Evolutionary conservation across 2,797 vertebrate species (phyloP), one percentile per base, ranked within the genome.

Genomic region (Gephyroberyx darwinii): DNA sequence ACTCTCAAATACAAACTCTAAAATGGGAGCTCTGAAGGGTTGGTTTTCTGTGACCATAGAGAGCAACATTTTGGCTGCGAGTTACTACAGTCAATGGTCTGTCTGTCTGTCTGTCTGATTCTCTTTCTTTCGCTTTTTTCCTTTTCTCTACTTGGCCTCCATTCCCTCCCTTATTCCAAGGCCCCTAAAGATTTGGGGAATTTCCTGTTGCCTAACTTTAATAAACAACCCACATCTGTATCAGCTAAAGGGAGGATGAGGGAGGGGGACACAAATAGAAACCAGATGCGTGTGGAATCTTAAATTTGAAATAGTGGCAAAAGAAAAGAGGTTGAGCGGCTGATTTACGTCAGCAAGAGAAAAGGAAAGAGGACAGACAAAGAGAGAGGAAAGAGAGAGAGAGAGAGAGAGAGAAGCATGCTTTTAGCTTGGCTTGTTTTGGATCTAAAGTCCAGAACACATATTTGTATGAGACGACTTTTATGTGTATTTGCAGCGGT

Each of bases 131-230:
- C 56, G 2, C 26, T 26, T 26, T 57, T 71, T 57, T 84, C 20
- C 71, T 85, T 75, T 48, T 57, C 73, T 82, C 78, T 70, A 37
- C 64, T 77, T 71, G 48, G 70, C 65, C 66, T 69, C 68, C 16
- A 4, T 65, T 69, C 39, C 66, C 22, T 63, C 41, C 56, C 75
- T 79, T 74, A 77, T 64, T 65, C 78, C 84, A 72, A 84, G 85
- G 90, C 90, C 92, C 91, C 92, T 74, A 91, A 92, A 90, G 77
- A 92, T 92, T 92, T 90, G 39, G 86, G 90, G 92, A 94, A 96
- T 95, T 96, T 97, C 95, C 95, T 95, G 94, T 94, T 94, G 91
- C 92, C 86, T 69, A 67, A 88, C 89, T 91, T 92, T 89, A 90
- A 94, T 93, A 94, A 93, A 93, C 89, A 74, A 69, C 84, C 83